Percentiles rank a stretch among this genome's conserved stretches.
These are phyloP conservation scores for Lutraria lutraria DNA, from an alignment of 2,888 invertebrate genomes.

Conservation along the genomic window DNA sequence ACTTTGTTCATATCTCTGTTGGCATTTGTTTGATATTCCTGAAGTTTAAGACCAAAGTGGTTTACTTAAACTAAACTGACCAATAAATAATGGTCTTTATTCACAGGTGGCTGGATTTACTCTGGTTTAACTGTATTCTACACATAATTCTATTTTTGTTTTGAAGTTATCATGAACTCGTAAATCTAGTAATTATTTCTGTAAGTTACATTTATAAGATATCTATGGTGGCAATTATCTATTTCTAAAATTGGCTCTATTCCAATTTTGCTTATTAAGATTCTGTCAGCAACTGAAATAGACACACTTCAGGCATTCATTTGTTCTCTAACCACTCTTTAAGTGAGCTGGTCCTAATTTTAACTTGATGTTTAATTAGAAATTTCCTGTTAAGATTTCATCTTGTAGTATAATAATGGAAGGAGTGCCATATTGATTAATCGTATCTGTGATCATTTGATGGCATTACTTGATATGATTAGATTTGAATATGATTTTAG, in stretches of 20 bases:
- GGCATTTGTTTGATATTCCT: neutral
- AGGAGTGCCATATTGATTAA: too few relatives aligned
- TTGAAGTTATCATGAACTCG: too few relatives aligned
- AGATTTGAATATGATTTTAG: too few relatives aligned
- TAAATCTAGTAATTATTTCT: neutral
- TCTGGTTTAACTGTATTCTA: too few relatives aligned
- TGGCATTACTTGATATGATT: too few relatives aligned
- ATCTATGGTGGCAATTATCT: neutral
- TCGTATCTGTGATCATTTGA: too few relatives aligned
- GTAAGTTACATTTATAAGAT: neutral
- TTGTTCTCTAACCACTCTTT: neutral
- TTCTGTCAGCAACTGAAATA: neutral
- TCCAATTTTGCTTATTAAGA: neutral
- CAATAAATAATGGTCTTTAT: neutral
- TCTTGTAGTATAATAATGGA: too few relatives aligned
- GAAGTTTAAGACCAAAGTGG: neutral
- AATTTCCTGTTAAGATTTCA: too few relatives aligned
- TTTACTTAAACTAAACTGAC: neutral
- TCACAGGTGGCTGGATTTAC: too few relatives aligned
- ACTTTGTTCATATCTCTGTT: neutral
- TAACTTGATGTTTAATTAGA: too few relatives aligned
- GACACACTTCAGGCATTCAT: neutral
- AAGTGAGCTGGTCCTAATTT: too few relatives aligned
- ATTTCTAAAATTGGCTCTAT: neutral
- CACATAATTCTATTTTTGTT: too few relatives aligned